Conservation (phyloP, 2,797 vertebrate genomes). For the Rhodeus uyekii region DNA sequence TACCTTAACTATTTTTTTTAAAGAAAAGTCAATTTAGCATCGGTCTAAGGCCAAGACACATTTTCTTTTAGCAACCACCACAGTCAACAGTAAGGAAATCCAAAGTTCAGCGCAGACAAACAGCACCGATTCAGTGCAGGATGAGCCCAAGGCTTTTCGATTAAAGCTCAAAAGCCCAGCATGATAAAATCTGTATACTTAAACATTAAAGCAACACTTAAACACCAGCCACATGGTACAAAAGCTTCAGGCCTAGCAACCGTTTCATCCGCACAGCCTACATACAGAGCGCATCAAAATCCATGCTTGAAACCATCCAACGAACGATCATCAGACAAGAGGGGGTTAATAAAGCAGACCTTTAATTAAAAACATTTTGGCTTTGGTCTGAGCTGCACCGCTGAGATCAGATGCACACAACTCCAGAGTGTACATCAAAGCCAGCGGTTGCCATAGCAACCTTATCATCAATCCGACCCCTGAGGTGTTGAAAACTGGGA, state of each 20-base stretch:
- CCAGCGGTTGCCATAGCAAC: background rate
- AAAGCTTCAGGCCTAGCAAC: background rate
- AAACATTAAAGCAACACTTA: conserved; percentile 8
- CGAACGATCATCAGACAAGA: background rate
- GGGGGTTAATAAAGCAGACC: conserved; percentile 18
- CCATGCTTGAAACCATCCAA: background rate
- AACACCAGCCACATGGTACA: background rate
- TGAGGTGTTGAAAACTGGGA: conserved; percentile 2
- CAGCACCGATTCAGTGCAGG: background rate
- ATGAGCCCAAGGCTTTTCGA: background rate
- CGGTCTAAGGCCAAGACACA: background rate
- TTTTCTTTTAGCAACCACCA: background rate
- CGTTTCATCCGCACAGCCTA: background rate
- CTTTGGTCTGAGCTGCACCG: conserved; percentile 12
- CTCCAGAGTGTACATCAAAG: background rate
- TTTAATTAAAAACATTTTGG: conserved; percentile 18
- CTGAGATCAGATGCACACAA: conserved; percentile 20
- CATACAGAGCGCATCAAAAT: background rate
- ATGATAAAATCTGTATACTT: background rate
- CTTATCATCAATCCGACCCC: conserved; percentile 26
- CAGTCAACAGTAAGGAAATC: background rate
- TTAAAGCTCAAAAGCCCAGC: conserved; percentile 35
- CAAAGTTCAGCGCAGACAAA: background rate
- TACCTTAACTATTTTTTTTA: background rate
- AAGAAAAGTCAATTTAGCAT: background rate